A percentile compares a stretch with the other conserved stretches of the same genome.
Evolutionary conservation across 2,888 invertebrate species (phyloP).

Genomic region (Heliconius cydno): DNA sequence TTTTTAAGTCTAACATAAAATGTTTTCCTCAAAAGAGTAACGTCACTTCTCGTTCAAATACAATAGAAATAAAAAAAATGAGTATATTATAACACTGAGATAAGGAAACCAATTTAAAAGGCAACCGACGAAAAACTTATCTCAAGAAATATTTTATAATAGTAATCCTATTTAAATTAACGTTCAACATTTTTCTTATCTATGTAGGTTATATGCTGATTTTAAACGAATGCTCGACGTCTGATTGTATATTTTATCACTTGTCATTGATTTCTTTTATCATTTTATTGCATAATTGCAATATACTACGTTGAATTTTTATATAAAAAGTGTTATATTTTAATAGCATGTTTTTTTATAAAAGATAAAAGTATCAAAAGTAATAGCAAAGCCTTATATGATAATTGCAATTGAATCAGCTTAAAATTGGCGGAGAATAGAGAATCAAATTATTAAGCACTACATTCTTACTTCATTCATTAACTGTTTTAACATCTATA

Average conservation of each 20-base stretch:
- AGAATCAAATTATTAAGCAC: too few species aligned
- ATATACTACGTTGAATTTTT: background rate
- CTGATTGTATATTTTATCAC: slow-evolving; percentile 8
- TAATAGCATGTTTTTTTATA: background rate
- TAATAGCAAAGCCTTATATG: background rate
- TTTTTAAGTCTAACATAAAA: too few species aligned
- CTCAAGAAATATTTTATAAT: slow-evolving; percentile 15
- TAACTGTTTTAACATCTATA: too few species aligned
- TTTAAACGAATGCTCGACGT: slow-evolving; percentile 12
- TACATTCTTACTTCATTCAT: too few species aligned
- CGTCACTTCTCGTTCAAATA: too few species aligned
- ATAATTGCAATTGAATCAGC: too few species aligned
- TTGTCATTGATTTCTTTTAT: slow-evolving; percentile 28
- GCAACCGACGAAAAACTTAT: background rate
- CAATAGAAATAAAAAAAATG: background rate
- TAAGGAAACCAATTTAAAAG: background rate
- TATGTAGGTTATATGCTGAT: slow-evolving; percentile 28
- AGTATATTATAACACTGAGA: background rate
- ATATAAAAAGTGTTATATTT: too few species aligned
- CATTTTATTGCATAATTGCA: slow-evolving; percentile 26
- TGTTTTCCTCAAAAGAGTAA: too few species aligned
- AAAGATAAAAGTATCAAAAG: background rate
- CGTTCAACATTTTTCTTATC: slow-evolving; percentile 19
- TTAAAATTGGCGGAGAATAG: too few species aligned
- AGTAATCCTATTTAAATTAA: slow-evolving; percentile 12